Evolutionary conservation across 2,888 invertebrate genomes (phyloP).

Genomic region (Drosophila eohydei): DNA sequence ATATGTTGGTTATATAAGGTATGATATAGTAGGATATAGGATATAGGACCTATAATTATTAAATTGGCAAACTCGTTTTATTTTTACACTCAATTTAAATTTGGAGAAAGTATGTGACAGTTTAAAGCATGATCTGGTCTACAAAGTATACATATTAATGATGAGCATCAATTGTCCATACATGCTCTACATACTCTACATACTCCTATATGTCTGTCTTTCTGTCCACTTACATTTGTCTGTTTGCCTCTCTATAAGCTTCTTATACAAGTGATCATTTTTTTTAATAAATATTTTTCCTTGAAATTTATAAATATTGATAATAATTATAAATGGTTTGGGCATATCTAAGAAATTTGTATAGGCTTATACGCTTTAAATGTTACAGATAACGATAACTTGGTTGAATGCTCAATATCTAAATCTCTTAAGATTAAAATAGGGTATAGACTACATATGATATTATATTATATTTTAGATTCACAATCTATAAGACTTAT

Average conservation of each 20-base stretch:
- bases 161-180: no score
- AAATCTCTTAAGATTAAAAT: no score
- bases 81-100: no score
- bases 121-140: no score
- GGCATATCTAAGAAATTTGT: slow-evolving; percentile 5
- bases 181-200: no score
- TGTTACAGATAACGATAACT: neutral
- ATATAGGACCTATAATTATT: no score
- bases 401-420: neutral
- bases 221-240: neutral
- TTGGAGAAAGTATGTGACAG: no score
- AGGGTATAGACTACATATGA: no score
- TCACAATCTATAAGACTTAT: no score
- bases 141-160: neutral
- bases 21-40: neutral
- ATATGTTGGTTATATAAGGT: neutral
- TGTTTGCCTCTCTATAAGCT: neutral
- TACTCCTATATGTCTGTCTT: neutral
- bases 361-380: neutral
- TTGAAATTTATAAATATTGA: neutral
- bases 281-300: neutral
- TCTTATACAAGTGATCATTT: neutral
- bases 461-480: no score
- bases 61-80: no score
- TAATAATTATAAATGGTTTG: neutral